phyloP scores from a whole-genome alignment of 2,113 vertebrate genomes.

The Antechinus stuartii region DNA sequence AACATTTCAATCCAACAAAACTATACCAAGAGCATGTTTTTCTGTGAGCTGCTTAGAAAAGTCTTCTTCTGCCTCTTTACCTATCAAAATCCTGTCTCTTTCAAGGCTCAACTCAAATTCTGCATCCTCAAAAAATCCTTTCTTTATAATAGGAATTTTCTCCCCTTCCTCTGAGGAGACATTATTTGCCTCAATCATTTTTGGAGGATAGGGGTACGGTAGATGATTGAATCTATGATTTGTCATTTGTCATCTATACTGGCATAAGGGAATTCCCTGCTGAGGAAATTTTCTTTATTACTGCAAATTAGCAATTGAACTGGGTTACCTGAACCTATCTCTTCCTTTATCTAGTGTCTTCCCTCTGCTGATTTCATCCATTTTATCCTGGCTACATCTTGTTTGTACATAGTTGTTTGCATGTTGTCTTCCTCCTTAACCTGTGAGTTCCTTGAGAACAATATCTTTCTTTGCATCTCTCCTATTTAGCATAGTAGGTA shows the following conservation, averaged over 20 bases:
- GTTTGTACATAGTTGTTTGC: no score
- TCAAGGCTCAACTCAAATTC: neutral
- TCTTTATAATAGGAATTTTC: neutral
- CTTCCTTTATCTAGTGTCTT: no score
- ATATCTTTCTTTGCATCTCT: no score
- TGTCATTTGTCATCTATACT: neutral
- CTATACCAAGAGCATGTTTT: neutral
- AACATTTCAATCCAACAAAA: neutral
- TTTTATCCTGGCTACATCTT: no score
- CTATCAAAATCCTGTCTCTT: no score
- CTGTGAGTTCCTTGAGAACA: no score
- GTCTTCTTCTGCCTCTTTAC: neutral
- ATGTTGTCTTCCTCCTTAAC: no score
- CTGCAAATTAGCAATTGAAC: neutral
- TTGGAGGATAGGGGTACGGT: neutral
- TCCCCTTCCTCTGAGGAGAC: neutral
- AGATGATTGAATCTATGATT: neutral
- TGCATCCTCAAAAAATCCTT: neutral
- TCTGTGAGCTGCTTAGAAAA: neutral
- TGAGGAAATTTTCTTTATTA: neutral
- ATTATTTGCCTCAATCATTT: neutral
- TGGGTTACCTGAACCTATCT: neutral
- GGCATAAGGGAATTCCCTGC: neutral
- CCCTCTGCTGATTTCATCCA: no score
- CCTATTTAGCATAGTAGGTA: no score